A percentile compares a stretch with the other conserved stretches of the same genome.
Conservation (phyloP, 1,140 invertebrate species). For the Tetraneura akinire region DNA sequence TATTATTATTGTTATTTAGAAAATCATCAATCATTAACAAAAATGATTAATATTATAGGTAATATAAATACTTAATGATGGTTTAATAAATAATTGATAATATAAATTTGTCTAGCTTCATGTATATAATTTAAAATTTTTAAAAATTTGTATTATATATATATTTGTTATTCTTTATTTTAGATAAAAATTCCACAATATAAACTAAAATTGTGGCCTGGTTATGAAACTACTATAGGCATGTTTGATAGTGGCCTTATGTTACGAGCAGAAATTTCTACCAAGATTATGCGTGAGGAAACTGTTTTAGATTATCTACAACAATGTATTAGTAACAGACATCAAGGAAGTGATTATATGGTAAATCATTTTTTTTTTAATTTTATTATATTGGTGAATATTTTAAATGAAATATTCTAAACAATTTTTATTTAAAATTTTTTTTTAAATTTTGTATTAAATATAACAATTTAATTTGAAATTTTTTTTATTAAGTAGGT, state of each 20-base stretch:
- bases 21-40: too few species aligned
- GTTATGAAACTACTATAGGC: slow-evolving; percentile 77
- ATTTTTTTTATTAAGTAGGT: too few species aligned
- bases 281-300: slow-evolving; percentile 72
- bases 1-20: too few species aligned
- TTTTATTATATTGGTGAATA: too few species aligned
- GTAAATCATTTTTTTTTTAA: slow-evolving; percentile 19
- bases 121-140: neutral
- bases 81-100: too few species aligned
- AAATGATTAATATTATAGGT: too few species aligned
- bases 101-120: neutral
- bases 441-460: too few species aligned
- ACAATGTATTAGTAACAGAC: slow-evolving; percentile 58
- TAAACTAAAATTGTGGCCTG: slow-evolving; percentile 73
- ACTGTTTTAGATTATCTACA: slow-evolving; percentile 64
- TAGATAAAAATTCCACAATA: slow-evolving; percentile 59
- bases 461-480: too few species aligned
- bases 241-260: slow-evolving; percentile 74
- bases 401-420: too few species aligned
- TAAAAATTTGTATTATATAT: neutral
- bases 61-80: too few species aligned
- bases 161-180: slow-evolving; percentile 31
- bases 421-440: too few species aligned
- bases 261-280: slow-evolving; percentile 73
- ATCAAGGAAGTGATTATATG: slow-evolving; percentile 53